Evolutionary conservation across 2,888 invertebrate genomes (phyloP), one percentile per base, ranked within the genome.

Genomic region (Apoda limacodes): DNA sequence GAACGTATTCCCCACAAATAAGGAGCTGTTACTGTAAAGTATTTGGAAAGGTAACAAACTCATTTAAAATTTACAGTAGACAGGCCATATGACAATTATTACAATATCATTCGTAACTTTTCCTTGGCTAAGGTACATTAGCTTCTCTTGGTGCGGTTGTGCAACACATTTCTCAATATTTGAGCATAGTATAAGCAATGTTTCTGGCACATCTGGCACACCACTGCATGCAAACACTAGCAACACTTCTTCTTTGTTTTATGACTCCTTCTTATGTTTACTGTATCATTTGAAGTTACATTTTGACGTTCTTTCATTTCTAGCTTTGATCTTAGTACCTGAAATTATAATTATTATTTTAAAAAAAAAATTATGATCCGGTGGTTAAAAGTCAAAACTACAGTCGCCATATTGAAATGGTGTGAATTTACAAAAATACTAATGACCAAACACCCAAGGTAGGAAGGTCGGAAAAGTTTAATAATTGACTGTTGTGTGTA

Each of bases 271-370:
- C 86, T 83, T 61, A 91, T 67, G 72, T 89, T 87, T 36, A 92
- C 89, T 34, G 88, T 88, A 57, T 90, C 90, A 52, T 85, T 87
- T 43, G 87, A 85, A 49, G 71, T 67, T 13, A 83, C 81, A 46
- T 84, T 85, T 69, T 90, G 89, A 56, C 89, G 80, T 63, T 90
- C 89, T 60, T 86, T 88, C 80, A 86, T 85, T 68, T 90, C 90
- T 68, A 89, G 86, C 82, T 95, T 95, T 40, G 91, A 89, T 62
- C 87, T 85, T 65, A 96, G 82, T 48, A 95, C 95, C 84, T 93
- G 88, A 47, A 86, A 85, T 5, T 17, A 17, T 6, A 17, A n/a
- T n/a, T n/a, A n/a, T n/a, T n/a, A n/a, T n/a, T n/a, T n/a, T n/a
- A n/a, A n/a, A n/a, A n/a, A n/a, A n/a, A n/a, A n/a, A n/a, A n/a